A percentile compares a stretch with the other conserved stretches of the same genome.
These are phyloP conservation scores for Drosophila insularis DNA, from an alignment of 1,140 invertebrate genomes.

Conservation along the genomic window DNA sequence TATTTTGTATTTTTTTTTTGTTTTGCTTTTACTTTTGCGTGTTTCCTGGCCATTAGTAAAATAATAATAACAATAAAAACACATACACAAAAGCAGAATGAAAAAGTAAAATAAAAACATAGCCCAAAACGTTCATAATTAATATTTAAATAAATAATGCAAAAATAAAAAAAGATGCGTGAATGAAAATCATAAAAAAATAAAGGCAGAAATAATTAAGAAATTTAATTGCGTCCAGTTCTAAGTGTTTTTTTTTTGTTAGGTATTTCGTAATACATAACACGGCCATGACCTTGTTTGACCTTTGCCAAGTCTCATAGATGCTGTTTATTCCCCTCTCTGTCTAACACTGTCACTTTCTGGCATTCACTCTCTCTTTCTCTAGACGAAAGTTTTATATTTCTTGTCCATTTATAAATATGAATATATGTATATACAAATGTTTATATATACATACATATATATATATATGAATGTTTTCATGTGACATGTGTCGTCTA, in stretches of 20 bases:
- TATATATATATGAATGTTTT: constrained; percentile 25
- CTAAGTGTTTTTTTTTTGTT: background rate
- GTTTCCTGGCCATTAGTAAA: constrained; percentile 51
- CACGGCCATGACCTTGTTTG: constrained; percentile 58
- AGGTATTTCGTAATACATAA: constrained; percentile 16
- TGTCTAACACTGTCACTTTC: constrained; percentile 9
- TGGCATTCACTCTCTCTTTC: background rate
- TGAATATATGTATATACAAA: constrained; percentile 2
- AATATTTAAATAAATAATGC: constrained; percentile 41
- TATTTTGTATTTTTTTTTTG: constrained; percentile 33
- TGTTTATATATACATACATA: constrained; percentile 23
- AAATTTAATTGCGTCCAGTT: constrained; percentile 21
- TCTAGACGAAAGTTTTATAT: constrained; percentile 7
- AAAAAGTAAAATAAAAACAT: background rate
- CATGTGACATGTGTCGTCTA: constrained; percentile 61
- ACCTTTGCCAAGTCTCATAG: constrained; percentile 50
- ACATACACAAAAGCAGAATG: background rate
- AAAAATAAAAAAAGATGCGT: constrained; percentile 36
- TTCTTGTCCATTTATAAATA: constrained; percentile 11
- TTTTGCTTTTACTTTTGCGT: constrained; percentile 40
- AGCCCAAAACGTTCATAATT: constrained; percentile 29
- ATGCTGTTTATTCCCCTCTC: constrained; percentile 20
- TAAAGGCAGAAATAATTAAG: constrained; percentile 25
- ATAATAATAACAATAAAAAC: constrained; percentile 17
- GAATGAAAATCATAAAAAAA: constrained; percentile 32